Conservation (phyloP, 2,113 vertebrate genomes). For the Grammomys surdaster region DNA sequence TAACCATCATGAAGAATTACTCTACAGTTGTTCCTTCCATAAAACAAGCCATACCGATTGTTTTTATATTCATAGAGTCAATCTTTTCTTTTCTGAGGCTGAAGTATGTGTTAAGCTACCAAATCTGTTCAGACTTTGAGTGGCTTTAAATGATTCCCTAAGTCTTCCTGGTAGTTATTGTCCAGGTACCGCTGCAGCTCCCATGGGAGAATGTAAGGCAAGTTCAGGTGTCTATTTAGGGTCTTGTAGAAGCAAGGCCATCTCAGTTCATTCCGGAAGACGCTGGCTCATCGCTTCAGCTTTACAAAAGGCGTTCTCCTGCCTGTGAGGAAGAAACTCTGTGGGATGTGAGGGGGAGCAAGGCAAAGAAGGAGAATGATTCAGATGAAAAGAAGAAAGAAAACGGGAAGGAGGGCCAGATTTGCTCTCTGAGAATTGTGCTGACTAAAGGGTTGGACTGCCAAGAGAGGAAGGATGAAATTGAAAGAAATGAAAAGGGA, state of each 20-base stretch:
- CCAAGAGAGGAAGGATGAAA: not conserved
- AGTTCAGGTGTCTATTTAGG: constrained; percentile 44
- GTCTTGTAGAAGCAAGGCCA: constrained; percentile 26
- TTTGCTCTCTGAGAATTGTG: constrained; percentile 51
- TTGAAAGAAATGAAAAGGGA: not conserved
- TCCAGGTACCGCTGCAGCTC: not conserved
- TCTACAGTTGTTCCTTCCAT: constrained; percentile 65
- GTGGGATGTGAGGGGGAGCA: constrained; percentile 69
- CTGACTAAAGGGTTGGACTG: constrained; percentile 19
- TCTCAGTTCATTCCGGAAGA: constrained; percentile 53
- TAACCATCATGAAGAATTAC: constrained; percentile 21
- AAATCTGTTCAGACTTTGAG: constrained; percentile 54
- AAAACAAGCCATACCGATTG: constrained; percentile 56
- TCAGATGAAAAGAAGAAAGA: constrained; percentile 63
- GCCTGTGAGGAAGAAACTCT: constrained; percentile 61
- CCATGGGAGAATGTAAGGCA: not conserved
- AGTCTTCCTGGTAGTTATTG: constrained; percentile 38
- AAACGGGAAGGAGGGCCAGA: constrained; percentile 33
- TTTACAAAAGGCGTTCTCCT: constrained; percentile 52
- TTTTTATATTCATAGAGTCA: constrained; percentile 71
- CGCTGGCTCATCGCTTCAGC: constrained; percentile 28
- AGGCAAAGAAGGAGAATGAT: constrained; percentile 62
- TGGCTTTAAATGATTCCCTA: constrained; percentile 48
- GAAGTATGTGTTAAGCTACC: constrained; percentile 72
- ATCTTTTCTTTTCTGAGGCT: constrained; percentile 67